phyloP scores from a whole-genome alignment of 2,888 invertebrate genomes.

The Poecilus cupreus region DNA sequence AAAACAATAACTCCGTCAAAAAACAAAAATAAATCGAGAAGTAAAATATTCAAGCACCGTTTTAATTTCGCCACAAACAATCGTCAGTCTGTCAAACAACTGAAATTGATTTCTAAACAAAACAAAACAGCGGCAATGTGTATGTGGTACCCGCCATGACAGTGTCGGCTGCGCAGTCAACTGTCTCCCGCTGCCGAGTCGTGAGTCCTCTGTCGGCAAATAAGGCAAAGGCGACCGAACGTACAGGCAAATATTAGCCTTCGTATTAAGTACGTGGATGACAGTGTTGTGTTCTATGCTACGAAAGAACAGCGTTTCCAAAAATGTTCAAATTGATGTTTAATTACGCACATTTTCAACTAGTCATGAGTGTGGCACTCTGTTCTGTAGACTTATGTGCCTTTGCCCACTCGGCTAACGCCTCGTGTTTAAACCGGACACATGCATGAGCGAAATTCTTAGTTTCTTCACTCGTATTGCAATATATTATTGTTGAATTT shows the following conservation, averaged over 20 bases:
- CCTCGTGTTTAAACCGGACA: too few species aligned
- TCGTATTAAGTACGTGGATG: constrained; percentile 39
- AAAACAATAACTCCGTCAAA: not conserved
- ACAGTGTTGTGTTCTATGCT: constrained; percentile 15
- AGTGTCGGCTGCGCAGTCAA: constrained; percentile 22
- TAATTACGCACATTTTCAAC: too few species aligned
- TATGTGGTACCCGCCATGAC: constrained; percentile 8
- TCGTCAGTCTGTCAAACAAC: not conserved
- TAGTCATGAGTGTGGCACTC: too few species aligned
- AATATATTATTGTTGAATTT: too few species aligned
- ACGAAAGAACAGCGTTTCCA: not conserved
- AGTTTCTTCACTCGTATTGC: too few species aligned
- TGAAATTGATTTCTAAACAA: constrained; percentile 39
- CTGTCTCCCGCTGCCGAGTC: not conserved
- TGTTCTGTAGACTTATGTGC: too few species aligned
- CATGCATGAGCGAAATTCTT: too few species aligned
- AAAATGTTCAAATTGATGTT: not conserved
- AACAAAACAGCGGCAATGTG: not conserved
- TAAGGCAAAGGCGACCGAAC: constrained; percentile 34
- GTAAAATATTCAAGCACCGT: not conserved
- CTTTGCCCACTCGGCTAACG: too few species aligned
- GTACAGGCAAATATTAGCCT: constrained; percentile 30
- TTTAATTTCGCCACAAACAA: not conserved
- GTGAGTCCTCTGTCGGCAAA: constrained; percentile 33
- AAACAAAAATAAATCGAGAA: not conserved